Base-by-base conservation (phyloP, 2,888 invertebrate species). In the Chymomyza caudatula region DNA sequence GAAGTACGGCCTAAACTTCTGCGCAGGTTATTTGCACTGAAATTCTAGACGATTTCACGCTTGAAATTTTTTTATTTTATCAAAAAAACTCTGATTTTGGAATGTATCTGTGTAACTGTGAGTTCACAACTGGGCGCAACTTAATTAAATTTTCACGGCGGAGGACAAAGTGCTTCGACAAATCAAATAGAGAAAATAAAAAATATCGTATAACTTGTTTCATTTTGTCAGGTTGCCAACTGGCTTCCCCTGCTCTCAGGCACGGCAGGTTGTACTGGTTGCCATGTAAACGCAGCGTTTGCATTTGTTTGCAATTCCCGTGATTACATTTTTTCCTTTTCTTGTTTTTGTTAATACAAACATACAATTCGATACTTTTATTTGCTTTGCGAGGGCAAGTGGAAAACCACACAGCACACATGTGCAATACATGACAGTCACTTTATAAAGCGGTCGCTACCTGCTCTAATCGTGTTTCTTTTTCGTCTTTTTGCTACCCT, bases 121-220 rank as follows among this genome's bases (percentile, higher is more conserved):
- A 68, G 60, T 60, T 60, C 73, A 65, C 71, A 64, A 52, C 70
- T 63, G 76, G 76, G 73, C 55, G 74, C 71, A 73, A 82, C 78
- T 87, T 88, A 87, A 87, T 88, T 87, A 88, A 88, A 88, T 87
- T 86, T 87, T 74, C 84, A 82, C 77, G 56, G 19, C 22, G 29
- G 25, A 66, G 3, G 6, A 17, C 25, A 19, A 55, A 49, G 47
- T 79, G 85, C 86, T 87, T 87, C 83, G 78, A 74, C 75, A 81
- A 83, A 71, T 65, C 67, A 66, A 74, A 74, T 58, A 72, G 29
- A 77, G 37, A 64, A 63, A 60, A 67, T 58, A 71, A 49, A 69
- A 86, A 84, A 85, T 88, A 88, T 88, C 88, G 73, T 78, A 87
- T 88, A 80, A 84, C 88, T 86, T 83, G 76, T 83, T 78, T 85